Evolutionary conservation across 2,888 invertebrate genomes (phyloP).

Genomic region (Sphinx pinastri): DNA sequence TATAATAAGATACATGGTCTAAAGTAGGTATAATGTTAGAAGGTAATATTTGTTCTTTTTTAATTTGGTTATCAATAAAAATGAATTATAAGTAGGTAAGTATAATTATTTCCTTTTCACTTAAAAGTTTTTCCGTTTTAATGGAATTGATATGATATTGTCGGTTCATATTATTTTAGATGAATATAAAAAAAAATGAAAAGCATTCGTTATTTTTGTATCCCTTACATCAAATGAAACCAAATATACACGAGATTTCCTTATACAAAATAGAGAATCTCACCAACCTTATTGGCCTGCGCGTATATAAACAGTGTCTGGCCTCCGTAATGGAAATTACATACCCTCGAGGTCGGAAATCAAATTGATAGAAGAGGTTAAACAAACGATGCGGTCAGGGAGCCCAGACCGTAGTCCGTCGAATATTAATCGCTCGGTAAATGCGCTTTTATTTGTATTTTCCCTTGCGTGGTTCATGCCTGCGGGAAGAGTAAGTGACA

Average conservation of each 20-base stretch:
- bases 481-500: conserved; percentile 27
- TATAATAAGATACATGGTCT: background rate
- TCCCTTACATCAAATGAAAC: conserved; percentile 28
- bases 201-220: conserved; percentile 6
- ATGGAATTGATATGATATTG: too few species aligned
- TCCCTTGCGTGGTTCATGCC: conserved; percentile 36
- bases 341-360: conserved; percentile 81
- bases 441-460: conserved; percentile 80
- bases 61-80: background rate
- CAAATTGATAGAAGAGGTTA: conserved; percentile 84
- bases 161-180: too few species aligned
- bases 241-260: conserved; percentile 48
- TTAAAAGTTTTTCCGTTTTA: too few species aligned
- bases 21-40: background rate
- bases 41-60: background rate
- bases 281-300: conserved; percentile 64
- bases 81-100: too few species aligned
- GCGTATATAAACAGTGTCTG: conserved; percentile 75
- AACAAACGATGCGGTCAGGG: conserved; percentile 81
- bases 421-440: conserved; percentile 80
- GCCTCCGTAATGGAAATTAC: conserved; percentile 80
- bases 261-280: conserved; percentile 62
- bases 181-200: background rate
- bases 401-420: conserved; percentile 69
- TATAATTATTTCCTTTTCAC: too few species aligned